A percentile compares a stretch with the other conserved stretches of the same genome.
Evolutionary conservation across 2,888 invertebrate genomes (phyloP).

Genomic region (Erebia palarica): DNA sequence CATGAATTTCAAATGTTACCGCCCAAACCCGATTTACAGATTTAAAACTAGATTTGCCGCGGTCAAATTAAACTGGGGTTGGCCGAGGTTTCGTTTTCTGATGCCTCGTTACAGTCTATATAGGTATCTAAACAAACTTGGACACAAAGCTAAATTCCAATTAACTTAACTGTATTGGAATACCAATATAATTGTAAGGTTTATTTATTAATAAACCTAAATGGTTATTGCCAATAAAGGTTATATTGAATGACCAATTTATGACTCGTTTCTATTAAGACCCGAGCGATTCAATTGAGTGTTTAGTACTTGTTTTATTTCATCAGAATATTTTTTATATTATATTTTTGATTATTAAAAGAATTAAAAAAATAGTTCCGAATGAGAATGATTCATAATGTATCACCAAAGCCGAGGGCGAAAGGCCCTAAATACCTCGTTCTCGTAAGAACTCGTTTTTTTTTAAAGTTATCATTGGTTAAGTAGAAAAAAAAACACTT

Average conservation of each 20-base stretch:
- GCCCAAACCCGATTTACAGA: too few relatives aligned
- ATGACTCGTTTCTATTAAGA: background rate
- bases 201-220: background rate
- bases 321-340: background rate
- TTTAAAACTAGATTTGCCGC: too few relatives aligned
- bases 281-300: background rate
- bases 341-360: background rate
- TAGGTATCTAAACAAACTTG: too few relatives aligned
- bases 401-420: too few relatives aligned
- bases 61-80: too few relatives aligned
- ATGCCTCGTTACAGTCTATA: too few relatives aligned
- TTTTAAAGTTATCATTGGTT: too few relatives aligned
- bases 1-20: too few relatives aligned
- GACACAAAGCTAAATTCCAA: background rate
- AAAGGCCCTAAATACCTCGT: too few relatives aligned
- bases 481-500: too few relatives aligned
- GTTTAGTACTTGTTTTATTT: background rate
- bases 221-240: background rate
- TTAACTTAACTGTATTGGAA: background rate
- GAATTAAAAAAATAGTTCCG: background rate
- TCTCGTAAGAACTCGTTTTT: too few relatives aligned
- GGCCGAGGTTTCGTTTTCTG: too few relatives aligned
- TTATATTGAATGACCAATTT: background rate
- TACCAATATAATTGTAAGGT: background rate
- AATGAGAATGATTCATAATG: background rate